Conservation (phyloP, 2,888 invertebrate species). For the Linnaemya tessellans region DNA sequence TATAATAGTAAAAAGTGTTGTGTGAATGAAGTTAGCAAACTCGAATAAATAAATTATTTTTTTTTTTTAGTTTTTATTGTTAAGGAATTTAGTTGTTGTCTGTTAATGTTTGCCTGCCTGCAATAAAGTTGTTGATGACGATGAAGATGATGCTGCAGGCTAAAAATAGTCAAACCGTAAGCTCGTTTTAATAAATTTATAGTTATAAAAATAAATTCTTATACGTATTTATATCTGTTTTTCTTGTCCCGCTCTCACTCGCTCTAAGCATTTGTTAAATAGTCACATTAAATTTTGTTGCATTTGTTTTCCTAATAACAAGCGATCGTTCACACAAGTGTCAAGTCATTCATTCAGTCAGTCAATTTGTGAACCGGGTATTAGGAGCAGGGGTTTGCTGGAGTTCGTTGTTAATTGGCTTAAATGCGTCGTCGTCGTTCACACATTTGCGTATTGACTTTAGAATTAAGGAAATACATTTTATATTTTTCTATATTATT, state of each 20-base stretch:
- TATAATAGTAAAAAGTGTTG: conserved; percentile 35
- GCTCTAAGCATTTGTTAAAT: conserved; percentile 60
- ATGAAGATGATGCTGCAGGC: conserved; percentile 60
- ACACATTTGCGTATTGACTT: conserved; percentile 65
- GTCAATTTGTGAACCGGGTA: conserved; percentile 39
- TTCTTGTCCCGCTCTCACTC: conserved; percentile 5
- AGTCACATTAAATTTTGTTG: conserved; percentile 49
- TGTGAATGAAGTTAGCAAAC: conserved; percentile 60
- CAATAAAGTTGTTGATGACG: conserved; percentile 43
- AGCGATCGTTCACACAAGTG: conserved; percentile 65
- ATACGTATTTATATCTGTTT: conserved; percentile 43
- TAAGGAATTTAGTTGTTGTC: conserved; percentile 64
- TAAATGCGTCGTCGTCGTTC: conserved; percentile 21
- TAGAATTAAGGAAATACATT: conserved; percentile 66
- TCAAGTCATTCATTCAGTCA: conserved; percentile 61
- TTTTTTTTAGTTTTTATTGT: conserved; percentile 24
- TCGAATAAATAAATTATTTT: conserved; percentile 18
- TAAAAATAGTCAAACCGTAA: conserved; percentile 67
- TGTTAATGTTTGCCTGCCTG: conserved; percentile 31
- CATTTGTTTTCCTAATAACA: conserved; percentile 50
- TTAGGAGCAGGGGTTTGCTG: conserved; percentile 37
- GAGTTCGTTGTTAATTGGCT: conserved; percentile 46
- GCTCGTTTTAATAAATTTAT: conserved; percentile 60
- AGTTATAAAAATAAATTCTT: conserved; percentile 56
- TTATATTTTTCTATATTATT: conserved; percentile 3